Conservation (phyloP, 1,140 invertebrate species). For the Drosophila setifemur region DNA sequence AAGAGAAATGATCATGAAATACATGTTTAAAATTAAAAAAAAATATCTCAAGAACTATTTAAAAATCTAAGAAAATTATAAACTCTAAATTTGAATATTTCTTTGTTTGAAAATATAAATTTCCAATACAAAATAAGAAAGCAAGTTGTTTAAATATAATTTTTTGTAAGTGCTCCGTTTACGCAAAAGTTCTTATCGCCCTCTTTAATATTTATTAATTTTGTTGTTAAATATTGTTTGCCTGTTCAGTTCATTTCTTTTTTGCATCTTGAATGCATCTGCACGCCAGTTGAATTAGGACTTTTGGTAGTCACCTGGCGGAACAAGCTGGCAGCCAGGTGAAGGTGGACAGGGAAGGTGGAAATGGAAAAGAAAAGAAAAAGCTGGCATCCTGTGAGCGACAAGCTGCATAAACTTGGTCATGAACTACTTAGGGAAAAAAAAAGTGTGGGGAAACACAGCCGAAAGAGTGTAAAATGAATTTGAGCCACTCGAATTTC, state of each 20-base stretch:
- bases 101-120: too few relatives aligned
- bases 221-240: constrained; percentile 1
- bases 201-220: neutral
- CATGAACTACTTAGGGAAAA: constrained; percentile 32
- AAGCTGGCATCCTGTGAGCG: neutral
- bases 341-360: constrained; percentile 1
- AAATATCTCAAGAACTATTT: neutral
- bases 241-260: constrained; percentile 4
- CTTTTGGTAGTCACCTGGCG: constrained; percentile 70
- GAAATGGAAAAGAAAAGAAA: neutral
- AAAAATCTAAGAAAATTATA: too few relatives aligned
- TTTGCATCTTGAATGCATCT: constrained; percentile 32
- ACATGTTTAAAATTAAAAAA: too few relatives aligned
- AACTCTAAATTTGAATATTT: too few relatives aligned
- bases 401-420: constrained; percentile 57
- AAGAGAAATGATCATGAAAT: constrained; percentile 1
- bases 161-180: neutral
- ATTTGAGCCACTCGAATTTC: constrained; percentile 68
- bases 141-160: too few relatives aligned
- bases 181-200: neutral
- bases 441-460: constrained; percentile 4
- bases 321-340: constrained; percentile 54
- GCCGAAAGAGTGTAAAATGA: constrained; percentile 38
- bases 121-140: too few relatives aligned
- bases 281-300: constrained; percentile 61